Evolutionary conservation across 2,888 invertebrate species (phyloP).

Genomic region (Tipula vernalis): DNA sequence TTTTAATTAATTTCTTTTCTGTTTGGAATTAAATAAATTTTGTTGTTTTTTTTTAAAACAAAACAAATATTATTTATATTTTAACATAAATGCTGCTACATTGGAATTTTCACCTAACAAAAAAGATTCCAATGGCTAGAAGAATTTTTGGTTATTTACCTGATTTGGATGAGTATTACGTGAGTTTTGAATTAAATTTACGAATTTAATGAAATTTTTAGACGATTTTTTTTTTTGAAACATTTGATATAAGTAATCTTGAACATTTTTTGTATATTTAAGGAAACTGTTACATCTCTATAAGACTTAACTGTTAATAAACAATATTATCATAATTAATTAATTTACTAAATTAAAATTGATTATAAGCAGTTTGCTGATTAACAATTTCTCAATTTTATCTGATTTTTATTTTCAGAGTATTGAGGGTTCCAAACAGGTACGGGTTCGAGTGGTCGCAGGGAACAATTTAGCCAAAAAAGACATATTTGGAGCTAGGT

Average conservation of each 20-base stretch:
- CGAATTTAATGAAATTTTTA: background rate
- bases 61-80: conserved; percentile 5
- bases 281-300: background rate
- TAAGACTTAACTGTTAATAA: background rate
- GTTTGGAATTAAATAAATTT: background rate
- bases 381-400: conserved; percentile 10
- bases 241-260: background rate
- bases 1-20: background rate
- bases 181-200: conserved; percentile 12
- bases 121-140: conserved; percentile 9
- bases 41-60: background rate
- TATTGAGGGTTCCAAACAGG: conserved; percentile 67
- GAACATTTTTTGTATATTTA: background rate
- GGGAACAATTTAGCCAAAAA: conserved; percentile 92
- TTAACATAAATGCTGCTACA: conserved; percentile 8
- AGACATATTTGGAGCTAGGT: conserved; percentile 98
- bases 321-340: background rate
- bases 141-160: conserved; percentile 26
- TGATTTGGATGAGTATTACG: conserved; percentile 21
- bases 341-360: background rate
- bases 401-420: conserved; percentile 41
- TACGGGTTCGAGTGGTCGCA: conserved; percentile 73
- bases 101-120: conserved; percentile 9
- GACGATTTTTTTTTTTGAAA: background rate
- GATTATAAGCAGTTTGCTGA: background rate